A percentile compares a stretch with the other conserved stretches of the same genome.
Evolutionary conservation across 2,888 invertebrate genomes (phyloP).

Genomic region (Desoria tigrina): DNA sequence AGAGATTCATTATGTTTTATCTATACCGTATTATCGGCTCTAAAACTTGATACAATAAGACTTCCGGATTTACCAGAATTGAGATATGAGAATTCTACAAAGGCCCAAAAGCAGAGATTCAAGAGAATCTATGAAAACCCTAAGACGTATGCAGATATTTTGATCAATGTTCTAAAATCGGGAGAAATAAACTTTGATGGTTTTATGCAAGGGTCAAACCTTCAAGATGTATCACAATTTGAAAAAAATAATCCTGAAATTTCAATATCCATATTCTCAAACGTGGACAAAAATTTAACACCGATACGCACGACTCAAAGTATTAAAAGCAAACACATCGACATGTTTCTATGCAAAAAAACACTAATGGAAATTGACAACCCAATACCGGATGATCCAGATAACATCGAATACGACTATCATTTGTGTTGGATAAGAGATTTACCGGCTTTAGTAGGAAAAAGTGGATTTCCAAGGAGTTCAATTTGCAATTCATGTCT

Average conservation of each 20-base stretch:
- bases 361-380: not conserved
- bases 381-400: not conserved
- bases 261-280: too few species aligned
- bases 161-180: not conserved
- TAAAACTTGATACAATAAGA: not conserved
- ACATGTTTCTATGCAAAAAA: not conserved
- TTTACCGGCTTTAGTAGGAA: too few species aligned
- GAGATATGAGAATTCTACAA: not conserved
- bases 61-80: not conserved
- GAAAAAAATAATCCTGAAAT: too few species aligned
- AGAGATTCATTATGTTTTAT: not conserved
- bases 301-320: not conserved
- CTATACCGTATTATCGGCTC: not conserved
- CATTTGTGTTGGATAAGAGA: not conserved
- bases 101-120: not conserved
- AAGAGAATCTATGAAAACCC: constrained; percentile 6
- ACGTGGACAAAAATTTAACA: not conserved
- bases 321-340: not conserved
- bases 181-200: not conserved
- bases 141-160: not conserved
- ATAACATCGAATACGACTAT: not conserved
- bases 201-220: not conserved
- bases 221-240: not conserved
- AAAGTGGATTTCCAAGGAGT: too few species aligned
- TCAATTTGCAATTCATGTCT: too few species aligned